Evolutionary conservation across 2,888 invertebrate species (phyloP), one percentile per base, ranked within the genome.

Genomic region (Dolichopus griseipennis): DNA sequence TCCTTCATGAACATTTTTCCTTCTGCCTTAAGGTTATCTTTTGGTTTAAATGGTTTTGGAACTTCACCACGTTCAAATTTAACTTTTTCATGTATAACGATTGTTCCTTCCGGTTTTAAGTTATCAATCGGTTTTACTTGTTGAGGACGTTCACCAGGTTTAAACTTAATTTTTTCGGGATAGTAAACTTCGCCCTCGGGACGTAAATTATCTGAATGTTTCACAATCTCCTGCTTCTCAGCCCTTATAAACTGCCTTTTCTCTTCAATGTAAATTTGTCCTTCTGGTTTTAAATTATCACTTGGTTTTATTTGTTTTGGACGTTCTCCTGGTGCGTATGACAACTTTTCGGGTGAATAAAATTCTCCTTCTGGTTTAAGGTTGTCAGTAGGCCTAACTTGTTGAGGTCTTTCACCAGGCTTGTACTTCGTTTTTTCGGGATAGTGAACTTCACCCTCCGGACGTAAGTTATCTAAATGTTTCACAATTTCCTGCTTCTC

Each of bases 121-220:
- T 83, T 83, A 72, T 82, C 83, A 72, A 81, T 80, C 73, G 80
- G 76, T 76, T 79, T 80, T 41, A 76, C 81, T 5, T 79, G 78
- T 64, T 79, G 74, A 5, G 83, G 84, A 62, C 85, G 75, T 66
- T 84, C 84, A 0, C 77, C 81, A 0, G 85, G 84, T 12, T 77
- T 78, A 74, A 81, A 85, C 61, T 79, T 72, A 0, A 82, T 78
- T 66, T 81, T 82, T 65, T 80, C 79, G 0, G 85, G 86, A 9
- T 81, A 74, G 72, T 85, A 83, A 74, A 87, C 86, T 0, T 85
- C 83, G 0, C 87, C 87, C 77, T 87, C 87, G 0, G 84, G 80
- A 69, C 76, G 79, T 0, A 87, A 73, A 71, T 86, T 86, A 64
- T 85, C 85, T 69, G 78, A 72, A 0, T 83, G 85, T 72, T 78